A percentile compares a stretch with the other conserved stretches of the same genome.
Evolutionary conservation across 2,797 vertebrate genomes (phyloP).

Genomic region (Semotilus atromaculatus): DNA sequence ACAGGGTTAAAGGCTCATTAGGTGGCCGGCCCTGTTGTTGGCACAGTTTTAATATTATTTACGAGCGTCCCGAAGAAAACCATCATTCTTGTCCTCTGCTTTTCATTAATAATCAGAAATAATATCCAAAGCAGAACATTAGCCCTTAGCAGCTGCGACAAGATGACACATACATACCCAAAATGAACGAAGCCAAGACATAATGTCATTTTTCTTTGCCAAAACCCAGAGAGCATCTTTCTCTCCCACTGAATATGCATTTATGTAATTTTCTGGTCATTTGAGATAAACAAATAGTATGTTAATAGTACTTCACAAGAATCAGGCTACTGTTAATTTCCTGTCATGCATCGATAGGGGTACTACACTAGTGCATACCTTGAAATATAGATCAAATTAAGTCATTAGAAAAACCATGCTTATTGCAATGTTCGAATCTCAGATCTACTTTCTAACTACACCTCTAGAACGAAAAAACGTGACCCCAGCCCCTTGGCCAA

Average conservation of each 20-base stretch:
- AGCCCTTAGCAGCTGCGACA: constrained; percentile 76
- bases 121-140: constrained; percentile 75
- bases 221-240: constrained; percentile 52
- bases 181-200: constrained; percentile 75
- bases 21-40: constrained; percentile 66
- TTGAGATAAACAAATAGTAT: constrained; percentile 8
- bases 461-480: constrained; percentile 11
- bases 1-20: constrained; percentile 72
- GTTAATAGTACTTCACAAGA: constrained; percentile 1
- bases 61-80: constrained; percentile 58
- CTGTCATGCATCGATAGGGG: not conserved
- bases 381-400: not conserved
- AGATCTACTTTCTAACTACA: not conserved
- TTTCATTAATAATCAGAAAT: constrained; percentile 79
- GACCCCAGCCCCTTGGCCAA: constrained; percentile 44
- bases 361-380: not conserved
- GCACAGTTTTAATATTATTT: constrained; percentile 76
- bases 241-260: constrained; percentile 32
- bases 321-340: constrained; percentile 1
- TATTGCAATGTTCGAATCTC: not conserved
- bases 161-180: constrained; percentile 73
- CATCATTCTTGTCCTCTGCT: constrained; percentile 60
- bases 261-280: not conserved
- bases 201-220: constrained; percentile 73
- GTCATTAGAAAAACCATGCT: not conserved